These are phyloP conservation scores for Drosophila falleni DNA, from an alignment of 2,888 invertebrate species.

Conservation along the genomic window DNA sequence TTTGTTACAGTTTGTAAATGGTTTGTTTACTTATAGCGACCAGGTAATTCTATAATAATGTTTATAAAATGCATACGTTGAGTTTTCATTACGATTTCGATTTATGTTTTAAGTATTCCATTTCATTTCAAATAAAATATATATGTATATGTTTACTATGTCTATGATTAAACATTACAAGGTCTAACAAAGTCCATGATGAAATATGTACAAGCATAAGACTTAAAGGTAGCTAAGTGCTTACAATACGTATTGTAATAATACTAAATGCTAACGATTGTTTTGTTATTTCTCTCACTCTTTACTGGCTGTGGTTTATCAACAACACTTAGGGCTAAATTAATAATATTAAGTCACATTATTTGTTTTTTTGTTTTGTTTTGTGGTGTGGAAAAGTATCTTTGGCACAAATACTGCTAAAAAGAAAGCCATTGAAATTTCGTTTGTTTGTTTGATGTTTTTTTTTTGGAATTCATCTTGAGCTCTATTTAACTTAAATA, in stretches of 20 bases:
- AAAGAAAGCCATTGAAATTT: slow-evolving; percentile 11
- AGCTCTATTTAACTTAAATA: slow-evolving; percentile 69
- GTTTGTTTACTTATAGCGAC: background rate
- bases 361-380: background rate
- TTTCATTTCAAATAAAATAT: slow-evolving; percentile 15
- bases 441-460: background rate
- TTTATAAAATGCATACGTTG: slow-evolving; percentile 30
- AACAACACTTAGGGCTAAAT: slow-evolving; percentile 51
- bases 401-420: slow-evolving; percentile 79
- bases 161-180: slow-evolving; percentile 62
- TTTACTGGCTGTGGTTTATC: slow-evolving; percentile 35
- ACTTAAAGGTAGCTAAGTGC: slow-evolving; percentile 58
- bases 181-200: slow-evolving; percentile 56
- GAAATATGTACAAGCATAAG: slow-evolving; percentile 34
- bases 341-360: slow-evolving; percentile 71
- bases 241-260: slow-evolving; percentile 51
- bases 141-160: slow-evolving; percentile 15
- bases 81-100: slow-evolving; percentile 21
- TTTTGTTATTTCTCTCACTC: slow-evolving; percentile 47
- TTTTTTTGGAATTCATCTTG: background rate
- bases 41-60: slow-evolving; percentile 5
- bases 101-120: slow-evolving; percentile 21
- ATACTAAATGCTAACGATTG: slow-evolving; percentile 57
- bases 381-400: slow-evolving; percentile 54
- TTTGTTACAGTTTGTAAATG: background rate